A percentile compares a stretch with the other conserved stretches of the same genome.
Evolutionary conservation across 2,113 vertebrate genomes (phyloP).

Genomic region (Onychorhynchus coronatus): DNA sequence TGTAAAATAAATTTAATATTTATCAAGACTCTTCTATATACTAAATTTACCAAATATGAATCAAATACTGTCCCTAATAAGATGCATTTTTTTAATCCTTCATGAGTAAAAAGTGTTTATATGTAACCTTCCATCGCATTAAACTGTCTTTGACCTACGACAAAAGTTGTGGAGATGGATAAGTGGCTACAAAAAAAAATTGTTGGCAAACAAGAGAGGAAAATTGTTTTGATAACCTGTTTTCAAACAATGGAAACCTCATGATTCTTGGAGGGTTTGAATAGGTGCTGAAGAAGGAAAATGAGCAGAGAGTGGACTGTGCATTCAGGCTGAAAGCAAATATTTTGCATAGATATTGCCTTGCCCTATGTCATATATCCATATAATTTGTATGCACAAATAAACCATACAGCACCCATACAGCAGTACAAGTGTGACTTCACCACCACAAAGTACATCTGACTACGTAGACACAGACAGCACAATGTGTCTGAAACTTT

Average conservation of each 20-base stretch:
- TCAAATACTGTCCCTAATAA: neutral
- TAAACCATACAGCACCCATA: neutral
- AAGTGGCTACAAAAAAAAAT: neutral
- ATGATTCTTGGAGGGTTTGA: neutral
- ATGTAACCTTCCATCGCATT: neutral
- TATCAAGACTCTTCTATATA: neutral
- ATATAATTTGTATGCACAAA: neutral
- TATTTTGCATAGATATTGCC: neutral
- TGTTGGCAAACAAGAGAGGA: neutral
- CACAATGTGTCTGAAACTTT: slow-evolving; percentile 14
- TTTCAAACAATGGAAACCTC: neutral
- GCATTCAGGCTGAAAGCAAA: neutral
- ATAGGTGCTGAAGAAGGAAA: neutral
- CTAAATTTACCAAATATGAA: neutral
- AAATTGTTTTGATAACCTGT: neutral
- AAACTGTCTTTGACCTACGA: neutral
- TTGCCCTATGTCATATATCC: neutral
- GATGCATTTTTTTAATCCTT: neutral
- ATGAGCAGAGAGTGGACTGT: rapidly evolving
- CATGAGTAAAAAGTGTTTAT: neutral
- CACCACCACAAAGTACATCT: neutral
- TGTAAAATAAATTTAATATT: neutral
- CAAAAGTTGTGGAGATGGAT: neutral
- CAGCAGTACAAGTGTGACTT: neutral
- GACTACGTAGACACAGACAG: neutral